phyloP scores from a whole-genome alignment of 2,888 invertebrate species.

The Carpatolechia fugitivella region DNA sequence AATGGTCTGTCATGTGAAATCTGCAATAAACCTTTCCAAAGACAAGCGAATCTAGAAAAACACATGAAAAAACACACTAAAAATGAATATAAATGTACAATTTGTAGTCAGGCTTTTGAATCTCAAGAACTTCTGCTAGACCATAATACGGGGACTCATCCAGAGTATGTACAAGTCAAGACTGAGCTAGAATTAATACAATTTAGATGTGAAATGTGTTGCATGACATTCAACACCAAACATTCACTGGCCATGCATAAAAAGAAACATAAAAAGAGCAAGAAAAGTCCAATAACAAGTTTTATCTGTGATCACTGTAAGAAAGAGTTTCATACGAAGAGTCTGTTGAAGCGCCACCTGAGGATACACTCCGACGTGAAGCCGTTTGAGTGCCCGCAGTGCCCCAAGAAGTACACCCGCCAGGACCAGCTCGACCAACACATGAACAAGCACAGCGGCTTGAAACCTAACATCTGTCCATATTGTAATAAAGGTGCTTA shows the following conservation, averaged over 20 bases:
- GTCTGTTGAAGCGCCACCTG: constrained; percentile 66
- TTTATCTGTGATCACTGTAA: constrained; percentile 69
- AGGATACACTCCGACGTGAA: constrained; percentile 75
- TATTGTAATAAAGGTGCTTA: constrained; percentile 82
- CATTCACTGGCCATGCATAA: constrained; percentile 67
- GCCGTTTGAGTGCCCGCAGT: constrained; percentile 75
- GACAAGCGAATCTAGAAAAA: constrained; percentile 44
- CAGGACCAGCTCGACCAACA: constrained; percentile 79
- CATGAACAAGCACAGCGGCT: constrained; percentile 77
- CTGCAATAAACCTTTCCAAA: constrained; percentile 51
- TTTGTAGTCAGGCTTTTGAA: constrained; percentile 33
- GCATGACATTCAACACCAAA: constrained; percentile 70
- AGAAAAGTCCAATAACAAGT: neutral
- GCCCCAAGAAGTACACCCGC: constrained; percentile 78
- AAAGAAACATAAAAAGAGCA: constrained; percentile 47
- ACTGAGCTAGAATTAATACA: constrained; percentile 33
- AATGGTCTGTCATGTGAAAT: constrained; percentile 38
- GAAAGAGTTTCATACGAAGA: constrained; percentile 60
- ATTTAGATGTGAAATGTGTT: constrained; percentile 73
- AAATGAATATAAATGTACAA: constrained; percentile 27
- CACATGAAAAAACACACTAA: constrained; percentile 50
- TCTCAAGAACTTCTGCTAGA: constrained; percentile 31
- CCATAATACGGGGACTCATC: constrained; percentile 27
- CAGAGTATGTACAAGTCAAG: constrained; percentile 33
- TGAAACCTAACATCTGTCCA: constrained; percentile 78